These are phyloP conservation scores for Pelvicachromis taeniatus DNA, from an alignment of 2,113 vertebrate species.

Conservation along the genomic window DNA sequence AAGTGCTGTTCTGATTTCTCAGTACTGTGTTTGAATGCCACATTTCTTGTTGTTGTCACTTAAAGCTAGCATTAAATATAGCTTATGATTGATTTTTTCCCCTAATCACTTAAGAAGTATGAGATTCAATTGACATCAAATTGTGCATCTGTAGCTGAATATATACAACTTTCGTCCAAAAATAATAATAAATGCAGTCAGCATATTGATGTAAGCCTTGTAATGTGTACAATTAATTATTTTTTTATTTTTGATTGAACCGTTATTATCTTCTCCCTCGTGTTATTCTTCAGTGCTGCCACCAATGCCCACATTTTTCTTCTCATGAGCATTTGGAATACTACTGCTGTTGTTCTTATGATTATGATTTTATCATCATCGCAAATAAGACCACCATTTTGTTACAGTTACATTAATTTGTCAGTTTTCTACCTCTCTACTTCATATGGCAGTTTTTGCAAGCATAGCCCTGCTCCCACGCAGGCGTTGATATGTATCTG, in stretches of 20 bases:
- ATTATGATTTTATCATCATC: neutral
- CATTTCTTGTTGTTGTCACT: neutral
- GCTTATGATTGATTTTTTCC: neutral
- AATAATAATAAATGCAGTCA: too few relatives aligned
- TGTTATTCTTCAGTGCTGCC: neutral
- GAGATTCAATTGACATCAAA: neutral
- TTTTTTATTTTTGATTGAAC: neutral
- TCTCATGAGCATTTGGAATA: neutral
- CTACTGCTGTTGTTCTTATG: accelerated
- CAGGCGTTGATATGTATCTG: neutral
- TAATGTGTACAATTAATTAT: neutral
- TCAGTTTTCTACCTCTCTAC: accelerated
- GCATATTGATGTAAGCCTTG: neutral
- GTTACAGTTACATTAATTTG: neutral
- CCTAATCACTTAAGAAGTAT: neutral
- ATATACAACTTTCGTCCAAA: neutral
- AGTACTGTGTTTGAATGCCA: neutral
- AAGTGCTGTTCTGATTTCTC: accelerated
- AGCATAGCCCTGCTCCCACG: neutral
- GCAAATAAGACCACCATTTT: neutral
- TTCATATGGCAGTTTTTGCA: neutral
- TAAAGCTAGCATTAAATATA: neutral
- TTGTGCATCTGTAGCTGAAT: neutral
- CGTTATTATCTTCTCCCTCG: neutral
- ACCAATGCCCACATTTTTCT: neutral